Base-by-base conservation (phyloP, 2,113 vertebrate species). In the Onychostoma macrolepis region DNA sequence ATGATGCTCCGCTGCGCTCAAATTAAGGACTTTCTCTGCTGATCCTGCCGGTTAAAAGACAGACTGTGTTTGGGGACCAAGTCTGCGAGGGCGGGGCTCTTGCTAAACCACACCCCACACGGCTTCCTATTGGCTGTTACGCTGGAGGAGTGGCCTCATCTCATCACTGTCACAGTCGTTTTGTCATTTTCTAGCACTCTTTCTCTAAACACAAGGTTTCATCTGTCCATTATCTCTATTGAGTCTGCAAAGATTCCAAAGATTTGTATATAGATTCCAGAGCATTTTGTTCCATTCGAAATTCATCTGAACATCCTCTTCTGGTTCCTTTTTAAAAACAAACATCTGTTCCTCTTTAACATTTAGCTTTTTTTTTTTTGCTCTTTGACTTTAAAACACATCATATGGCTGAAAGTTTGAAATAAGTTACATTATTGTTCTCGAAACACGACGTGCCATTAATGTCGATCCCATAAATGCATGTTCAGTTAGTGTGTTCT, bases 381-480 rank as follows among this genome's bases (percentile, higher is more conserved):
- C 58, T 72, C 24, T 56, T 56, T 26, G 26, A 30, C 67, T 89
- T 63, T 48, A 17, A 86, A 75, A 82, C 24, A 15, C 58, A 61
- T 75, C n/a, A 72, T 26, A 82, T 58, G 3, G 48, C 74, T 92
- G 36, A 87, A 75, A 58, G 79, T 84, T 83, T 75, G 83, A 88
- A 71, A 63, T 24, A 28, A 76, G 74, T 58, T n/a, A 56, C n/a
- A 24, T 78, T 28, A 67, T 63, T 65, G 41, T 17, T 30, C 81
- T 53, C 7, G 74, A 90, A 84, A 33, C 36, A 17, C 89, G 65
- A 90, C 83, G 93, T 95, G 94, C 94, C 94, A 91, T 87, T 65
- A 24, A 80, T 83, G 80, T 83, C 45, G 79, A 88, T 71, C 80
- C 85, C 61, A 89, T 61, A 88, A 69, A 87, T 85, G 85, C 80